Percentiles rank a stretch among this genome's conserved stretches.
phyloP scores from a whole-genome alignment of 2,888 invertebrate species.

The Carpatolechia fugitivella region DNA sequence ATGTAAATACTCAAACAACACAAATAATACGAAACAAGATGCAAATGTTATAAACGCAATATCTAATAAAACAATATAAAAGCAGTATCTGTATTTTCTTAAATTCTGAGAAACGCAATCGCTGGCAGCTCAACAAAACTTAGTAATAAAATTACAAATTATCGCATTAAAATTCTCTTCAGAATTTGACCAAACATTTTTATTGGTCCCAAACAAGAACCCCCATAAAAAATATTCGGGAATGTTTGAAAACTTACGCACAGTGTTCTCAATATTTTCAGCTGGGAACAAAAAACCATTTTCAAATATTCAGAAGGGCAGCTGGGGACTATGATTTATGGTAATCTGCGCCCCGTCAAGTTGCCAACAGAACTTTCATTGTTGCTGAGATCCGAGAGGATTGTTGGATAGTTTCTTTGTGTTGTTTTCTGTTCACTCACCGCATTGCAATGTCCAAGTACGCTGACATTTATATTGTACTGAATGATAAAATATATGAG shows the following conservation, averaged over 20 bases:
- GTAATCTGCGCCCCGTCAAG: conserved; percentile 19
- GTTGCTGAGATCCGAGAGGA: conserved; percentile 13
- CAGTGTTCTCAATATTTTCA: neutral
- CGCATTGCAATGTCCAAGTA: conserved; percentile 1
- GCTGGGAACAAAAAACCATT: conserved; percentile 9
- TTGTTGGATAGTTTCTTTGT: conserved; percentile 12
- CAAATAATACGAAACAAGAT: too few relatives aligned
- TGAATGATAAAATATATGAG: neutral
- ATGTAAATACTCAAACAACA: too few relatives aligned
- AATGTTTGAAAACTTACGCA: conserved; percentile 6
- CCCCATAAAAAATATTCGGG: conserved; percentile 1
- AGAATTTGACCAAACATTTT: conserved; percentile 3
- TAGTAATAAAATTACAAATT: neutral
- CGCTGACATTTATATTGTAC: neutral
- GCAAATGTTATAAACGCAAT: too few relatives aligned
- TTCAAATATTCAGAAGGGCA: conserved; percentile 20
- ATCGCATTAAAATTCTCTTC: conserved; percentile 2
- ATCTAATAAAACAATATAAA: too few relatives aligned
- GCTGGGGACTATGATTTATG: conserved; percentile 20
- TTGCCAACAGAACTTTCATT: conserved; percentile 13
- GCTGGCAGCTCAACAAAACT: too few relatives aligned
- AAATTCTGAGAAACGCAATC: too few relatives aligned
- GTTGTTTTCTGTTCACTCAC: conserved; percentile 1
- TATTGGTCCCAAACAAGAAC: conserved; percentile 9
- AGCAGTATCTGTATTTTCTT: too few relatives aligned